A percentile compares a stretch with the other conserved stretches of the same genome.
phyloP scores from a whole-genome alignment of 2,113 vertebrate species.

The Brachypodius melanocephalos region DNA sequence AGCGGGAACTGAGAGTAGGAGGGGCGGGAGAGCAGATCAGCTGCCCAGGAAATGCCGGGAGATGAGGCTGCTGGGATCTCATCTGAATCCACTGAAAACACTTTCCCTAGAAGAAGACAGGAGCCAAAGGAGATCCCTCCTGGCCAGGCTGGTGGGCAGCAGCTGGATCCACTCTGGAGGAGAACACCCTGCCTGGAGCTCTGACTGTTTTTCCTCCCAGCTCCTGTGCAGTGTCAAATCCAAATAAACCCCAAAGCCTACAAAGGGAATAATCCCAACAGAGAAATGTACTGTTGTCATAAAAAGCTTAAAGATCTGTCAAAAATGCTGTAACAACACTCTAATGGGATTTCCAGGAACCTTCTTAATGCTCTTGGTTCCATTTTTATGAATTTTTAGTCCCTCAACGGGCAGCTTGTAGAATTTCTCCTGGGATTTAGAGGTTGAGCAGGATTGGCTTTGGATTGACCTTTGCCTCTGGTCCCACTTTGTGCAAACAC shows the following conservation, averaged over 20 bases:
- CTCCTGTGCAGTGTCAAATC: not conserved
- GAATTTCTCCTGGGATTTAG: not conserved
- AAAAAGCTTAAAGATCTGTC: not conserved
- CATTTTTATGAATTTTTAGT: not conserved
- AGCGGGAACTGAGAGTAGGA: not conserved
- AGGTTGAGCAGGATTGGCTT: not conserved
- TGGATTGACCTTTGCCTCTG: not conserved
- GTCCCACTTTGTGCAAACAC: not conserved
- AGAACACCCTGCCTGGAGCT: not conserved
- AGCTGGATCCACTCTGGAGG: too few species aligned
- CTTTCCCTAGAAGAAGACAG: not conserved
- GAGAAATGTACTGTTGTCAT: not conserved
- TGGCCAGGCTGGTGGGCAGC: not conserved
- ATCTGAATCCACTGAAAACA: not conserved
- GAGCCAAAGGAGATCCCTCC: not conserved
- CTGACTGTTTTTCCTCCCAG: not conserved
- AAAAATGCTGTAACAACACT: not conserved
- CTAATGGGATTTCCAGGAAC: not conserved
- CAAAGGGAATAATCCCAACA: not conserved
- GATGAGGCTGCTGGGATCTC: not conserved
- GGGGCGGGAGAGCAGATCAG: not conserved
- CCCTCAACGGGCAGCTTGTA: not conserved
- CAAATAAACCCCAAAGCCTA: not conserved
- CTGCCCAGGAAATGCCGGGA: not conserved
- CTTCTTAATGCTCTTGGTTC: not conserved